These are phyloP conservation scores for Azemiops feae DNA, from an alignment of 2,113 vertebrate species.

Conservation along the genomic window DNA sequence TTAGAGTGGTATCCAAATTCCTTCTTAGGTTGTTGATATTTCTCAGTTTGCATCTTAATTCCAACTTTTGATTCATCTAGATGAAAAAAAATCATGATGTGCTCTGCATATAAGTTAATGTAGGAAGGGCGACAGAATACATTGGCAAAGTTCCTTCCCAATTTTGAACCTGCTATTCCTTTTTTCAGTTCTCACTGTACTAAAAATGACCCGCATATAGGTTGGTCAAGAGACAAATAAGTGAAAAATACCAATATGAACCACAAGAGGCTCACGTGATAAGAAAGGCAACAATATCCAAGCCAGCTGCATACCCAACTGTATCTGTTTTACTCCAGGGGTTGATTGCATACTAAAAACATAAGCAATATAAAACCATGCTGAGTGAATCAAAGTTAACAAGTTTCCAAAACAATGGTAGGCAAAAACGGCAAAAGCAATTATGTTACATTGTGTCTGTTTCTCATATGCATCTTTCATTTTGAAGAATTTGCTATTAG, in stretches of 20 bases:
- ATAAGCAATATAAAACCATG: background rate
- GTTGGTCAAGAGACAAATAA: background rate
- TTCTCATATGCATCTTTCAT: background rate
- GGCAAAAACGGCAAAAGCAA: background rate
- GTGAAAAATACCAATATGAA: background rate
- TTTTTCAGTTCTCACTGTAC: no score
- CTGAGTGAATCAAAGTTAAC: background rate
- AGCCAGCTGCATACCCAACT: background rate
- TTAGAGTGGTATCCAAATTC: no score
- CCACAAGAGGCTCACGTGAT: background rate
- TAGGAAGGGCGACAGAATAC: no score
- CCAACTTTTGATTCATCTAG: no score
- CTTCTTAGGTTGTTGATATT: no score
- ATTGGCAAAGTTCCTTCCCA: no score
- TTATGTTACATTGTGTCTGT: background rate
- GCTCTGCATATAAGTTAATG: no score
- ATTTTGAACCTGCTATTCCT: background rate
- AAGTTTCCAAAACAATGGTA: background rate
- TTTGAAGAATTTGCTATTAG: background rate
- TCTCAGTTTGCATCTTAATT: no score
- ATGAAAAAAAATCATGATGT: no score
- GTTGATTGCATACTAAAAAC: background rate
- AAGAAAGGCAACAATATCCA: background rate
- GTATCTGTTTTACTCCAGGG: background rate
- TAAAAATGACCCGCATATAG: background rate